A percentile compares a stretch with the other conserved stretches of the same genome.
phyloP scores from a whole-genome alignment of 2,797 vertebrate genomes.

The Xyrichtys novacula region DNA sequence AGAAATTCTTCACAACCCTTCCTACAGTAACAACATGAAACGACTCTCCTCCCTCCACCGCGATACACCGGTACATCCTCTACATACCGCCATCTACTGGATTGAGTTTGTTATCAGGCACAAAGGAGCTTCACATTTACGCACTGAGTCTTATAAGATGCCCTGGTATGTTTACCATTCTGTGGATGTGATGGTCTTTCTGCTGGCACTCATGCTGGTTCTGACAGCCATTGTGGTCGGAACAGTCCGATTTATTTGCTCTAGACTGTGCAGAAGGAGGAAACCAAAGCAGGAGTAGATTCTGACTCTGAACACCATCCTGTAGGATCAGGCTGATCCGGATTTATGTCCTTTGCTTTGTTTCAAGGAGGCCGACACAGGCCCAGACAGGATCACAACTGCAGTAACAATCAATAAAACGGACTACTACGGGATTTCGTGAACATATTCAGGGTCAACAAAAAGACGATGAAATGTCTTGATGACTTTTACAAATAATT shows the following conservation, averaged over 20 bases:
- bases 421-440: too few relatives aligned
- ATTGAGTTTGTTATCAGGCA: constrained; percentile 82
- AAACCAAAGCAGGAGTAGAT: constrained; percentile 80
- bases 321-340: not conserved
- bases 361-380: too few relatives aligned
- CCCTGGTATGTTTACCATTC: constrained; percentile 80
- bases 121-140: constrained; percentile 80
- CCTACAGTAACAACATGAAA: constrained; percentile 79
- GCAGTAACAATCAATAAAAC: too few relatives aligned
- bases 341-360: not conserved
- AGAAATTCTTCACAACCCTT: constrained; percentile 75
- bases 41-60: constrained; percentile 74
- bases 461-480: too few relatives aligned
- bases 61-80: constrained; percentile 73
- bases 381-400: too few relatives aligned
- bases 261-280: constrained; percentile 61
- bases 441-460: too few relatives aligned
- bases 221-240: constrained; percentile 41
- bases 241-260: constrained; percentile 65
- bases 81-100: constrained; percentile 80
- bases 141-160: constrained; percentile 81
- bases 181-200: constrained; percentile 74
- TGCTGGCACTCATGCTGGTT: constrained; percentile 47
- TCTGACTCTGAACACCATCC: constrained; percentile 1
- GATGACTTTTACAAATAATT: too few relatives aligned